These are phyloP conservation scores for Acleris sparsana DNA, from an alignment of 2,888 invertebrate species.

Conservation along the genomic window DNA sequence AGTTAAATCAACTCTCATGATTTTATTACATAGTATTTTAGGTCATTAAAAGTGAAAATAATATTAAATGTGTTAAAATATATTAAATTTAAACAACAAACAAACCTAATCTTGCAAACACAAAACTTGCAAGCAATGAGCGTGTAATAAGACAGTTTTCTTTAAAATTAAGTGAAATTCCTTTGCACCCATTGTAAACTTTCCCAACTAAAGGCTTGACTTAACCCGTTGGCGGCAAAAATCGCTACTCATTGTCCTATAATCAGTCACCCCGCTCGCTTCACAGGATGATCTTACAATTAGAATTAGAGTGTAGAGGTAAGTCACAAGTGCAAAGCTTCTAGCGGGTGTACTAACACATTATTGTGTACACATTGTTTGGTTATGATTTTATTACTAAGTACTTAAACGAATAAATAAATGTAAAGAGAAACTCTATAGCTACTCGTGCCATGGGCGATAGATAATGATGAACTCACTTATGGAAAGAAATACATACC, in stretches of 20 bases:
- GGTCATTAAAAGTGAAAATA: no score
- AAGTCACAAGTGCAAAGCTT: constrained; percentile 3
- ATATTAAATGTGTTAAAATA: no score
- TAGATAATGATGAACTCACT: no score
- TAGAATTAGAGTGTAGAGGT: constrained; percentile 51
- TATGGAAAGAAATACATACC: no score
- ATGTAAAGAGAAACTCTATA: no score
- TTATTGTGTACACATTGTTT: neutral
- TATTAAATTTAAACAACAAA: no score
- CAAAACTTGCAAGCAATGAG: constrained; percentile 23
- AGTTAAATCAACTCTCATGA: no score
- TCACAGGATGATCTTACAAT: constrained; percentile 73
- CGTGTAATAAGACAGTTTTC: constrained; percentile 36
- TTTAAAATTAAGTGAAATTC: constrained; percentile 38
- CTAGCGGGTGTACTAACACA: constrained; percentile 2
- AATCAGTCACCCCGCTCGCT: constrained; percentile 71
- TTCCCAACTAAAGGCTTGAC: constrained; percentile 28
- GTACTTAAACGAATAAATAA: neutral
- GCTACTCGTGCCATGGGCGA: no score
- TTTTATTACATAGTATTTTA: no score
- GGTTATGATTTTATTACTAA: neutral
- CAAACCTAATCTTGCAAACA: neutral
- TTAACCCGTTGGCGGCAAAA: constrained; percentile 49
- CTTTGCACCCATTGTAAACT: constrained; percentile 34
- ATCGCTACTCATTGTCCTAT: constrained; percentile 65